Evolutionary conservation across 2,113 vertebrate genomes (phyloP).

Genomic region (Amphiprion ocellaris): DNA sequence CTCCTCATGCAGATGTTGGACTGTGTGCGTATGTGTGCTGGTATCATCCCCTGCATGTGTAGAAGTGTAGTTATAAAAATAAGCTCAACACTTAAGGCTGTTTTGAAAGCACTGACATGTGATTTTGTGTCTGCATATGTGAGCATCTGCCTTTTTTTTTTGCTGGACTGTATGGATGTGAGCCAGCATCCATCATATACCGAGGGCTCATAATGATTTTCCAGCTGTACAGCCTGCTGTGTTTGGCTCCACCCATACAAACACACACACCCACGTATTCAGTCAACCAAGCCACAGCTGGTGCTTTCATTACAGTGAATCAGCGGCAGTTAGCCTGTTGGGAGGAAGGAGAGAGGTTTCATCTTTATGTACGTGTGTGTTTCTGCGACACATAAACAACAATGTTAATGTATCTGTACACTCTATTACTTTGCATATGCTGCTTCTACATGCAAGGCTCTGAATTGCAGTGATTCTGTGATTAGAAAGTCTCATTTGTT

Average conservation of each 20-base stretch:
- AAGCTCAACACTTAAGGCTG: background rate
- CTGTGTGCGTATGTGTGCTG: constrained; percentile 1
- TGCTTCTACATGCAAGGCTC: background rate
- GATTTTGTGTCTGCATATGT: constrained; percentile 1
- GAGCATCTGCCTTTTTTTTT: constrained; percentile 13
- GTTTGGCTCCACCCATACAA: constrained; percentile 39
- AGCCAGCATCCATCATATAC: constrained; percentile 44
- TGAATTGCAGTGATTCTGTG: background rate
- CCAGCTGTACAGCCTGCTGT: constrained; percentile 63
- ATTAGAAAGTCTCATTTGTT: background rate
- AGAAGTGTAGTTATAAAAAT: background rate
- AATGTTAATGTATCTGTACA: background rate
- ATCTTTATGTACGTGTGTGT: background rate
- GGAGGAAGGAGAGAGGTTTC: constrained; percentile 25
- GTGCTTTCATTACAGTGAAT: constrained; percentile 50
- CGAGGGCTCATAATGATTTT: constrained; percentile 61
- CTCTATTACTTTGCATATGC: too few species aligned
- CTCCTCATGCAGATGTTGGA: constrained; percentile 4
- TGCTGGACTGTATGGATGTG: constrained; percentile 22
- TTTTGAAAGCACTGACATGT: too few species aligned
- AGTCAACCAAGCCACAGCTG: constrained; percentile 43
- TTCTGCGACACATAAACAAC: background rate
- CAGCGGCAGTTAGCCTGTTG: constrained; percentile 45
- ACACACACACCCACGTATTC: constrained; percentile 7
- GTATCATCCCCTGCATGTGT: background rate